Base-by-base conservation (phyloP, 2,797 vertebrate species). In the Hirundo rustica region DNA sequence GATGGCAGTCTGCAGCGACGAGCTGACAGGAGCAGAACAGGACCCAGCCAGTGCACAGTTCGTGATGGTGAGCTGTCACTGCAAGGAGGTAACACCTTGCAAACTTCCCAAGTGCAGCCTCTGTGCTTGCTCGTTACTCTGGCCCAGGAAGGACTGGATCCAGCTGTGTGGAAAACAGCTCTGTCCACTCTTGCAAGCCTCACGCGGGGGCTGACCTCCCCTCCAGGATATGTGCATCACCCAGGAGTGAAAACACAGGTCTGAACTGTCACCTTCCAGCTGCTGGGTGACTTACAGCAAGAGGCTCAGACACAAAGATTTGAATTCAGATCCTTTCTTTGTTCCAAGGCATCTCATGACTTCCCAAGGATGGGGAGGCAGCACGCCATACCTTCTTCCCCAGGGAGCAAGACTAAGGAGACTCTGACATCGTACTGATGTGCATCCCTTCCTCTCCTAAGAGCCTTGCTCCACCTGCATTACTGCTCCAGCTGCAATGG, bases 301-400 rank as follows among this genome's bases (percentile, higher is more conserved):
- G 92, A 97, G 92, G 94, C 75, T 91, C 58, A 73, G 54, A 53
- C 67, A 50, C 57, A 71, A 91, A 64, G 64, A 50, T 85, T 95
- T 95, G 61, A 73, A 93, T 92, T 96, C 86, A 79, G 83, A 85
- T 91, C 34, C 38, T 75, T 78, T 65, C 79, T 92, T 54, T 29
- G 25, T 88, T 95, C 70, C 84, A 87, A 94, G 85, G 58, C 76
- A 83, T 82, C 76, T 88, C 85, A 75, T 12, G 67, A 36, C 82
- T 64, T 95, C 85, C 82, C 60, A n/a, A 58, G 51, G 45, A 66
- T 7, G 8, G 55, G 70, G 79, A 93, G 61, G 42, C 85, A 78
- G 85, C 3, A 8, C 65, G 20, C 57, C 47, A 47, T 38, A 47
- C 30, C 50, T 72, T 92, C 88, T 74, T 85, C n/a, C 30, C n/a